Base-by-base conservation (phyloP, 2,888 invertebrate genomes). In the Limenitis camilla region DNA sequence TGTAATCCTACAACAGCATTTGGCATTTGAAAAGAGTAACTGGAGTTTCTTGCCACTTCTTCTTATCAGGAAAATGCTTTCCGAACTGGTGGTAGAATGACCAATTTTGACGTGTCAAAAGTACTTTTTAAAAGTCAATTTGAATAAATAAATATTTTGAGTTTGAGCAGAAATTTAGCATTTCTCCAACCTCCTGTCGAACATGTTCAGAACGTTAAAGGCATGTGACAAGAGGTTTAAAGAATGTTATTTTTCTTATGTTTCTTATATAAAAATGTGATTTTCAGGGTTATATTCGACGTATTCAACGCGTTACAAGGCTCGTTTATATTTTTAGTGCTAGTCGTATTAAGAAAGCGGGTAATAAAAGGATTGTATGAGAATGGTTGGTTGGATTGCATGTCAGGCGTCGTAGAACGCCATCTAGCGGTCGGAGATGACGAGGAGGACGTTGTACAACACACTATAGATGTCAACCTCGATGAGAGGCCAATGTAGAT, bases 271-370 rank as follows among this genome's bases (percentile, higher is more conserved):
- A 19, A 19, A 19, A 19, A 19, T 36, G 8, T 35, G 4, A 6
- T n/a, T 81, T 79, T 58, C 80, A 91, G 91, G 89, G 69, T 84
- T 6, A 70, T 90, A 28, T 73, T 89, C 3, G 92, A 92, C 72
- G 71, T 89, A 36, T 73, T 91, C 57, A 92, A 92, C 74, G 74
- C 85, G 1, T 73, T 91, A 5, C 91, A 91, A 77, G 92, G 92
- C 0, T 61, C 90, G n/a, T 61, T 91, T 38, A 89, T 91, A 63
- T 91, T 92, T 70, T 55, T 91, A 29, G 70, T 91, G 39, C 69
- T 91, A 53, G 89, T 92, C n/a, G 81, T 90, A 33, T 88, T 89
- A 59, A 76, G 91, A 6, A 85, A 83, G 58, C 76, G 88, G 5
- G 89, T 89, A 0, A 63, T 90, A 7, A 81, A 88, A 56, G 81